These are phyloP conservation scores for Bombyx mori DNA, from an alignment of 1,140 invertebrate species.

Conservation along the genomic window DNA sequence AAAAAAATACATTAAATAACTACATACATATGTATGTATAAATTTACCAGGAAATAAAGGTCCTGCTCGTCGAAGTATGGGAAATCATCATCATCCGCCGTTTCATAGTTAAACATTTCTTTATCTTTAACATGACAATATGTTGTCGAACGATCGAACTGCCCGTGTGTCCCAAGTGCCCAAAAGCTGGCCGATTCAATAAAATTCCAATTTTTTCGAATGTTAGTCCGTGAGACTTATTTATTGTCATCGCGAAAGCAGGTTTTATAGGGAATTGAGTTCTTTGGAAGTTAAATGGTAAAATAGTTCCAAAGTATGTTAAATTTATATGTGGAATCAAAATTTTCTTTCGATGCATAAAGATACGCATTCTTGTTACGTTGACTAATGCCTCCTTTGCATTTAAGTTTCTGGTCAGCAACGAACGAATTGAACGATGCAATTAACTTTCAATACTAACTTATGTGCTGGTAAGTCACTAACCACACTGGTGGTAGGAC, in stretches of 20 bases:
- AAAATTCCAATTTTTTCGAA: not conserved
- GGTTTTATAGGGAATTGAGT: conserved; percentile 7
- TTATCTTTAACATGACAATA: too few relatives aligned
- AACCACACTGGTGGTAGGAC: too few relatives aligned
- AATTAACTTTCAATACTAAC: conserved; percentile 14
- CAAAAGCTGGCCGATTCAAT: not conserved
- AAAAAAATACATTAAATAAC: too few relatives aligned
- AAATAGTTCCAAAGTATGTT: conserved; percentile 5
- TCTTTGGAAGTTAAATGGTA: conserved; percentile 7
- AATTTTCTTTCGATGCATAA: conserved; percentile 8
- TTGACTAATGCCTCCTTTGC: conserved; percentile 12
- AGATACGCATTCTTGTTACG: conserved; percentile 6
- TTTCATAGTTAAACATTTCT: too few relatives aligned
- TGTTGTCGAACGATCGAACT: not conserved
- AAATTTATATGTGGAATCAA: conserved; percentile 9
- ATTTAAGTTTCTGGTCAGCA: conserved; percentile 12
- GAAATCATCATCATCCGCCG: too few relatives aligned
- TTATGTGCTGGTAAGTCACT: conserved; percentile 12
- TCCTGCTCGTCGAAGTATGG: too few relatives aligned
- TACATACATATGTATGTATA: too few relatives aligned
- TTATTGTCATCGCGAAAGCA: conserved; percentile 8
- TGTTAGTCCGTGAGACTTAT: conserved; percentile 8
- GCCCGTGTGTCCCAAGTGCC: not conserved
- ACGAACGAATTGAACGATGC: too few relatives aligned
- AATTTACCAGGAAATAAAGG: too few relatives aligned